phyloP scores from a whole-genome alignment of 2,888 invertebrate species.

The Allolobophora icterica region DNA sequence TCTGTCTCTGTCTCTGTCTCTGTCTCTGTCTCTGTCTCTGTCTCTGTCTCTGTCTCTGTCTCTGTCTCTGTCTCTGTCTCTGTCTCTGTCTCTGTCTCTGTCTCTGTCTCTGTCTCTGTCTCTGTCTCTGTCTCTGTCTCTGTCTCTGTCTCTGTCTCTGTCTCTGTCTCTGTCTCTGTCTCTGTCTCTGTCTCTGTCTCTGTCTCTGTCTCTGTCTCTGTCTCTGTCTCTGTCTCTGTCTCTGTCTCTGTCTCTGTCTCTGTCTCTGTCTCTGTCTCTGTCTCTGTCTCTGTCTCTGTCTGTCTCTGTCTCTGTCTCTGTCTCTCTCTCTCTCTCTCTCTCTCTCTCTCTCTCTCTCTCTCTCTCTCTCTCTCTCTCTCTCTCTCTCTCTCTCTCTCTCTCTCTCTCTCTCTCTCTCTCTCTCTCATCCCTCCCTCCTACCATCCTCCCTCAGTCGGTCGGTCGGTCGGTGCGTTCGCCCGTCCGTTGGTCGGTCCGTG shows the following conservation, averaged over 20 bases:
- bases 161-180: no score
- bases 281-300: background rate
- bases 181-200: no score
- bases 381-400: background rate
- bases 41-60: no score
- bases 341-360: background rate
- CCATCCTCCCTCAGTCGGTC: background rate
- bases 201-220: no score
- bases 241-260: background rate
- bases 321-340: background rate
- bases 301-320: background rate
- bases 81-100: no score
- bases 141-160: no score
- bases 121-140: no score
- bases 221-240: no score
- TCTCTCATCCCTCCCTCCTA: background rate
- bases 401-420: background rate
- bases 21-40: no score
- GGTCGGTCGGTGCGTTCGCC: background rate
- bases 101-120: no score
- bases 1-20: background rate
- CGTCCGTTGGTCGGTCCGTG: background rate
- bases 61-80: no score
- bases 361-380: constrained; percentile 10
- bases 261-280: background rate